phyloP scores from a whole-genome alignment of 2,113 vertebrate genomes.

The Pachypanchax playfairii region DNA sequence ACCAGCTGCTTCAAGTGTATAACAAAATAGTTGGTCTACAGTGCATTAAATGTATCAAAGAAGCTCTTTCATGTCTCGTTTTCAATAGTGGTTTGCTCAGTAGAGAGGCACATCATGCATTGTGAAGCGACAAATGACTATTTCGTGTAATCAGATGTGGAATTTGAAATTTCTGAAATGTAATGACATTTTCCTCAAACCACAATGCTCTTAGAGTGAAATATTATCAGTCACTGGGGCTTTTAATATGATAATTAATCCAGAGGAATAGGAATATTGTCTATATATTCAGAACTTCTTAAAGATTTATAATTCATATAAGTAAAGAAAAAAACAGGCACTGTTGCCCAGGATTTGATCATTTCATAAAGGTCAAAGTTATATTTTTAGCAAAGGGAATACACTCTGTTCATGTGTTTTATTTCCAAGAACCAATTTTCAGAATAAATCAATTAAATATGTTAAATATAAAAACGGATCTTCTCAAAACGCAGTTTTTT shows the following conservation, averaged over 20 bases:
- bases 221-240: conserved; percentile 60
- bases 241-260: conserved; percentile 79
- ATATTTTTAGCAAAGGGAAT: too few species aligned
- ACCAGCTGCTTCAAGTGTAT: conserved; percentile 50
- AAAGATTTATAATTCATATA: conserved; percentile 55
- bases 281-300: conserved; percentile 61
- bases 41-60: conserved; percentile 61
- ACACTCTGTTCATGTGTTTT: conserved; percentile 31
- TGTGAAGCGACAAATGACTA: conserved; percentile 60
- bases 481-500: conserved; percentile 8
- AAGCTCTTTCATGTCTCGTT: conserved; percentile 51
- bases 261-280: conserved; percentile 64
- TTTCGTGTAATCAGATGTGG: conserved; percentile 60
- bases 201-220: conserved; percentile 55
- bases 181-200: conserved; percentile 67
- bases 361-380: conserved; percentile 34
- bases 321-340: conserved; percentile 14
- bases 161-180: conserved; percentile 62
- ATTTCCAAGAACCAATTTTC: conserved; percentile 41
- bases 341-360: conserved; percentile 40
- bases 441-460: conserved; percentile 51
- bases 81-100: conserved; percentile 46
- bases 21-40: conserved; percentile 54
- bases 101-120: conserved; percentile 32
- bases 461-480: too few species aligned